These are phyloP conservation scores for Dryoscopus gambensis DNA, from an alignment of 2,113 vertebrate species.

Conservation along the genomic window DNA sequence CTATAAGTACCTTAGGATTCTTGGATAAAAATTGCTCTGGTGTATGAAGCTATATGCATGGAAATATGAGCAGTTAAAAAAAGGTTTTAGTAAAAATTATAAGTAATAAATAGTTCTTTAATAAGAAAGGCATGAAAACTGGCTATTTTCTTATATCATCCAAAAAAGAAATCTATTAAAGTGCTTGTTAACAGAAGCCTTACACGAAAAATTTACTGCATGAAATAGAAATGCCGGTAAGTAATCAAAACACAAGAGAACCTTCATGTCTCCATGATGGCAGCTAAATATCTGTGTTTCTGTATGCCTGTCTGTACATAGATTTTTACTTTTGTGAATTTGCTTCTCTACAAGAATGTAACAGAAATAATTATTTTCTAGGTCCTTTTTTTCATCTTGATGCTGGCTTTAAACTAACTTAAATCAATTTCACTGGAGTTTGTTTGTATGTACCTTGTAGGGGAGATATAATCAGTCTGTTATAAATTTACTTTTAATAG, in stretches of 20 bases:
- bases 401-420: not conserved
- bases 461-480: conserved; percentile 28
- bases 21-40: not conserved
- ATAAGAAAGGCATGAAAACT: not conserved
- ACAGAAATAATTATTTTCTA: not conserved
- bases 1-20: not conserved
- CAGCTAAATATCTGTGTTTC: not conserved
- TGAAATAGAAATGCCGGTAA: not conserved
- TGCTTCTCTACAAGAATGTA: not conserved
- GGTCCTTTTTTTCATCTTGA: not conserved
- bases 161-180: not conserved
- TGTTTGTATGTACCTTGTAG: not conserved
- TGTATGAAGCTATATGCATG: not conserved
- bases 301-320: not conserved
- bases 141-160: not conserved
- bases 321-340: not conserved
- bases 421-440: conserved; percentile 44
- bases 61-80: not conserved
- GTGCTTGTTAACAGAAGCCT: not conserved
- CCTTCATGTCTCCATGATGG: not conserved
- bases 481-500: conserved; percentile 52
- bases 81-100: not conserved
- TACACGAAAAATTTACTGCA: not conserved
- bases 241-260: not conserved
- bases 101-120: not conserved